These are phyloP conservation scores for Mechanitis messenoides DNA, from an alignment of 2,888 invertebrate species.

Conservation along the genomic window DNA sequence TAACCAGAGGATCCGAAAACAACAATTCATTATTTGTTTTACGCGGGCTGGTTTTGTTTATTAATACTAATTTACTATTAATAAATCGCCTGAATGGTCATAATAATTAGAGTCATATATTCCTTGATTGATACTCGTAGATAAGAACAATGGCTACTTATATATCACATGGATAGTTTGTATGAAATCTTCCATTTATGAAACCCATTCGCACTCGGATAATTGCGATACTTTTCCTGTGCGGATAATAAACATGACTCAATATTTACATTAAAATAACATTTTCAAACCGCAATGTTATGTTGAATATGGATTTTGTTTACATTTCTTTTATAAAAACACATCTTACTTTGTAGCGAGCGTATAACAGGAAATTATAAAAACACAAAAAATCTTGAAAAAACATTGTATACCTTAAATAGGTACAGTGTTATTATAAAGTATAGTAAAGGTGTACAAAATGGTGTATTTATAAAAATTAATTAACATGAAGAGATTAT, in stretches of 20 bases:
- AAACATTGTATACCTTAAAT: background rate
- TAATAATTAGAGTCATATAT: no score
- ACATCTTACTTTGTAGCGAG: background rate
- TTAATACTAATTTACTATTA: no score
- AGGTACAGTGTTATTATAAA: background rate
- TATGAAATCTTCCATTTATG: no score
- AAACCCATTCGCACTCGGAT: background rate
- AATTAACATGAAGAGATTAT: no score
- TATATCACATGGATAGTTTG: no score
- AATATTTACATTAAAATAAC: background rate
- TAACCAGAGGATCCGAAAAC: no score
- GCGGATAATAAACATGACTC: background rate
- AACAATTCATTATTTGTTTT: no score
- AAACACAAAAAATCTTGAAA: background rate
- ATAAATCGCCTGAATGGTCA: no score
- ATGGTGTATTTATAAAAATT: no score
- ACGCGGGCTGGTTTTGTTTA: no score
- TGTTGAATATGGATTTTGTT: slow-evolving; percentile 4
- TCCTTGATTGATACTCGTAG: no score
- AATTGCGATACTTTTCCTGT: slow-evolving; percentile 9
- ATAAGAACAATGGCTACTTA: no score
- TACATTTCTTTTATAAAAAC: background rate
- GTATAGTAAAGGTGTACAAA: background rate
- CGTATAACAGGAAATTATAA: background rate
- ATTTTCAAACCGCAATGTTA: slow-evolving; percentile 1